phyloP scores from a whole-genome alignment of 2,888 invertebrate genomes.

The Empis livida region DNA sequence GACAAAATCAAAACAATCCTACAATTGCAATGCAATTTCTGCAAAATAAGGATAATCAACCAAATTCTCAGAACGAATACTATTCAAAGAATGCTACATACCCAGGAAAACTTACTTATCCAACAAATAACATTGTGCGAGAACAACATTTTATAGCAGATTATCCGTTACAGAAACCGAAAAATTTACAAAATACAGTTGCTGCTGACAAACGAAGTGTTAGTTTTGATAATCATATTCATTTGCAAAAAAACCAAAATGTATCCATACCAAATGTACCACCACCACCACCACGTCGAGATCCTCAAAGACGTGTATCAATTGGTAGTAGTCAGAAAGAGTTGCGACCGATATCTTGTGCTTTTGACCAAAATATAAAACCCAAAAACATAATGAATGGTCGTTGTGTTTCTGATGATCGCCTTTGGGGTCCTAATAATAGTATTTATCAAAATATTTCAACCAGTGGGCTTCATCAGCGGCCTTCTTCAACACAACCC shows the following conservation, averaged over 20 bases:
- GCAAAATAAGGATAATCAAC: background rate
- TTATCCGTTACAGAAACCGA: conserved; percentile 6
- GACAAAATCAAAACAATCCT: background rate
- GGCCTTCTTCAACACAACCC: conserved; percentile 21
- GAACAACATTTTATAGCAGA: too few species aligned
- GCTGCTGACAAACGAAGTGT: conserved; percentile 29
- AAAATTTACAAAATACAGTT: conserved; percentile 25
- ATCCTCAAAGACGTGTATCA: conserved; percentile 47
- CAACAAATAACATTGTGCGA: too few species aligned
- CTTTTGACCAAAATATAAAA: conserved; percentile 35
- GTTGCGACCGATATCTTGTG: conserved; percentile 40
- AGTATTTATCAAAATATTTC: conserved; percentile 25
- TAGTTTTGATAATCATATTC: conserved; percentile 34
- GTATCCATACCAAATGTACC: conserved; percentile 39
- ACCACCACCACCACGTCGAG: conserved; percentile 69
- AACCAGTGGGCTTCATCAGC: conserved; percentile 19
- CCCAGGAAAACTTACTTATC: too few species aligned
- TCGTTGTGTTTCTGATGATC: conserved; percentile 35
- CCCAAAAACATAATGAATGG: conserved; percentile 17
- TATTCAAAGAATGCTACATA: too few species aligned
- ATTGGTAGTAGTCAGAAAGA: conserved; percentile 33
- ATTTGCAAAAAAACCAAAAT: conserved; percentile 13
- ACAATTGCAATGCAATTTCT: conserved; percentile 2
- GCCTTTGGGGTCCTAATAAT: conserved; percentile 29
- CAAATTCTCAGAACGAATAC: background rate